A percentile compares a stretch with the other conserved stretches of the same genome.
phyloP scores from a whole-genome alignment of 1,140 invertebrate genomes.

The Aphelinus atriplicis region DNA sequence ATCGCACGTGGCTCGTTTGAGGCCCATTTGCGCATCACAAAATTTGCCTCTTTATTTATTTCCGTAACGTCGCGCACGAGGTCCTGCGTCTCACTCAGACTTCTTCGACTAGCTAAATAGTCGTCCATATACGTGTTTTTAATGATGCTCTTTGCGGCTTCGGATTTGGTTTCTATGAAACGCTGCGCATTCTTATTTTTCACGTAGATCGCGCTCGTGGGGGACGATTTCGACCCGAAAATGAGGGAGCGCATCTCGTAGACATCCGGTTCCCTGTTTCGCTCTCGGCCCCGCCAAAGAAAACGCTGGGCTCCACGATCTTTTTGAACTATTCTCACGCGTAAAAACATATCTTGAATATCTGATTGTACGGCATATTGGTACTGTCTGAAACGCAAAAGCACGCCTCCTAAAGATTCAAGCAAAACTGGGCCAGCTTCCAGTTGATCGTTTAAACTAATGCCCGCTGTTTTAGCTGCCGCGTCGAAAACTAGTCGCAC shows the following conservation, averaged over 20 bases:
- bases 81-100: neutral
- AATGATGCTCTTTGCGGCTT: neutral
- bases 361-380: neutral
- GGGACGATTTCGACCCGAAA: constrained; percentile 54
- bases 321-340: neutral
- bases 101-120: neutral
- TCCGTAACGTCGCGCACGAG: neutral
- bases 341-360: constrained; percentile 13
- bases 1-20: neutral
- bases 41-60: constrained; percentile 9
- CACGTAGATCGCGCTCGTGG: constrained; percentile 47
- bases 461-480: neutral
- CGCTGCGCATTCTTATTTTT: constrained; percentile 44
- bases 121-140: neutral
- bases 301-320: constrained; percentile 16
- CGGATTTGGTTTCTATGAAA: neutral
- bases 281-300: constrained; percentile 26
- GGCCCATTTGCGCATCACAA: constrained; percentile 7
- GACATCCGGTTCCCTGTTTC: constrained; percentile 18
- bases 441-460: neutral
- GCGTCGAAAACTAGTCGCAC: constrained; percentile 6
- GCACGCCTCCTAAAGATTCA: neutral
- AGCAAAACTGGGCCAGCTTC: neutral
- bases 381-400: neutral
- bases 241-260: constrained; percentile 52